Conservation (phyloP, 2,888 invertebrate genomes). For the Nebria salina region DNA sequence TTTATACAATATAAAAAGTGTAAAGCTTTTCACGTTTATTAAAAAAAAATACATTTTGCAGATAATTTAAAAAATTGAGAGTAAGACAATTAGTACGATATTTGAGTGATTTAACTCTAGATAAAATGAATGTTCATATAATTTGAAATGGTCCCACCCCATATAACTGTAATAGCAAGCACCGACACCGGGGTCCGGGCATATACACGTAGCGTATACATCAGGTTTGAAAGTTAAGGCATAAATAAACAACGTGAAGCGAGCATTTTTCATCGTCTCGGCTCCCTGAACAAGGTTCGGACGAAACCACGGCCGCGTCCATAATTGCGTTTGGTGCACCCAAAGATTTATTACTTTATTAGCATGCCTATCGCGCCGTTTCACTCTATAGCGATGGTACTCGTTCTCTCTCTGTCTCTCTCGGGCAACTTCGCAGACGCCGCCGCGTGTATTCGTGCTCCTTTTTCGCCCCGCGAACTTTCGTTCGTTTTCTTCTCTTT, state of each 20-base stretch:
- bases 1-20: too few species aligned
- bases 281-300: conserved; percentile 37
- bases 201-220: neutral
- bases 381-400: conserved; percentile 8
- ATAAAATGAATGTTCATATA: neutral
- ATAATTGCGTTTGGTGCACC: conserved; percentile 49
- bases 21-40: too few species aligned
- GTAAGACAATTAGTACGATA: neutral
- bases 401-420: conserved; percentile 12
- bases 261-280: conserved; percentile 46
- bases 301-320: conserved; percentile 41
- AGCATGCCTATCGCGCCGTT: conserved; percentile 43
- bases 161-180: conserved; percentile 5
- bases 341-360: conserved; percentile 50
- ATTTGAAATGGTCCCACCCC: neutral
- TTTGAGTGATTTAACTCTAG: neutral
- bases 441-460: conserved; percentile 30
- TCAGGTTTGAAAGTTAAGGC: conserved; percentile 41
- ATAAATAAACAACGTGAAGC: conserved; percentile 39
- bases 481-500: conserved; percentile 8
- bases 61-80: neutral
- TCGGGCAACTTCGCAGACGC: conserved; percentile 30
- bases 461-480: neutral
- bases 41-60: too few species aligned
- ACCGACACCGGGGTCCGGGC: neutral